Evolutionary conservation across 2,113 vertebrate genomes (phyloP).

Genomic region (Blennius ocellaris): DNA sequence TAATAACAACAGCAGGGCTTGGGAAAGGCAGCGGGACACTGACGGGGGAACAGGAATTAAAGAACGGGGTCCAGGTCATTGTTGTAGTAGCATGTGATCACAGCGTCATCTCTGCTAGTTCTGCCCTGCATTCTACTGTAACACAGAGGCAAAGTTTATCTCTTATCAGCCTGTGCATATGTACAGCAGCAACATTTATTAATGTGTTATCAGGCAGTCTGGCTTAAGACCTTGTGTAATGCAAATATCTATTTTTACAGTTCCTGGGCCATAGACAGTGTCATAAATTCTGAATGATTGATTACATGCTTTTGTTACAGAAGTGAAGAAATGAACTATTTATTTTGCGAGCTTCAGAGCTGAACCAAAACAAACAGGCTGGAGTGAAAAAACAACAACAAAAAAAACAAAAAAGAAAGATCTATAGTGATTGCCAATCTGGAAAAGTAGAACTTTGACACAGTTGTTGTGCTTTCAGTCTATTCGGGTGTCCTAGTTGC

Average conservation of each 20-base stretch:
- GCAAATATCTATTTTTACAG: constrained; percentile 71
- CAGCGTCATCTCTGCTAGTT: constrained; percentile 42
- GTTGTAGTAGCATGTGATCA: constrained; percentile 63
- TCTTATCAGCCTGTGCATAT: constrained; percentile 64
- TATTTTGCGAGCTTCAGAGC: constrained; percentile 47
- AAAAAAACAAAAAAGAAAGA: constrained; percentile 34
- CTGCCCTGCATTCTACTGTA: constrained; percentile 50
- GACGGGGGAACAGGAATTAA: constrained; percentile 63
- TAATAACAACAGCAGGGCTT: constrained; percentile 67
- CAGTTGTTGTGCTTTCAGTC: constrained; percentile 54
- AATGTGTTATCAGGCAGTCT: constrained; percentile 58
- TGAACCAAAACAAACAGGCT: constrained; percentile 70
- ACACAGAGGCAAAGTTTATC: constrained; percentile 73
- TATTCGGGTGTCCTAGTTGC: constrained; percentile 51
- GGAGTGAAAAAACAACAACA: no score
- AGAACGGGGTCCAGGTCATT: constrained; percentile 62
- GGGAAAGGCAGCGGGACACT: constrained; percentile 70
- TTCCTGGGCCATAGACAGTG: constrained; percentile 48
- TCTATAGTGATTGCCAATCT: constrained; percentile 42
- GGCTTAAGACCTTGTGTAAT: constrained; percentile 60
- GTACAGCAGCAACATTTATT: constrained; percentile 62
- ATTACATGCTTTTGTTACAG: constrained; percentile 69
- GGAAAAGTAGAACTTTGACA: constrained; percentile 61
- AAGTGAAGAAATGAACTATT: constrained; percentile 74
- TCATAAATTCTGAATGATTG: constrained; percentile 77